Conservation (phyloP, 2,113 vertebrate species). For the Sarotherodon lohbergeri region DNA sequence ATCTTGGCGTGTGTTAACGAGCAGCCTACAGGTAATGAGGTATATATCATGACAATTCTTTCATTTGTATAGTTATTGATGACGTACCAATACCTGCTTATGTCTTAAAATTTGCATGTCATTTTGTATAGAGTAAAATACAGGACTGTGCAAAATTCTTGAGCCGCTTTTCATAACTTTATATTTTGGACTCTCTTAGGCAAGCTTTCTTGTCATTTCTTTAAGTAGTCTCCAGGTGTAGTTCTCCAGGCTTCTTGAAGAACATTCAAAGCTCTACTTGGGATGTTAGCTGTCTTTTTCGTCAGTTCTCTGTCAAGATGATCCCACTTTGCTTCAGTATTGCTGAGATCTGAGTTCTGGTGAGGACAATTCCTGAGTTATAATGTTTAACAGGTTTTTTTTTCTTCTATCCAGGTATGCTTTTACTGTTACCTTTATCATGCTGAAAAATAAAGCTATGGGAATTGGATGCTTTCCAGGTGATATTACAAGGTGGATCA, state of each 20-base stretch:
- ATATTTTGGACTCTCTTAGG: not conserved
- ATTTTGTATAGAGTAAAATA: not conserved
- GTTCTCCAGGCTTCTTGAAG: not conserved
- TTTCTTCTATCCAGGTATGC: not conserved
- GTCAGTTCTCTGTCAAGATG: not conserved
- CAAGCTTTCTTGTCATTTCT: not conserved
- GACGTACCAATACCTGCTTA: not conserved
- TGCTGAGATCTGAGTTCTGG: not conserved
- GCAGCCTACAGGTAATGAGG: not conserved
- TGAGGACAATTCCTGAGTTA: not conserved
- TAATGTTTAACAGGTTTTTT: not conserved
- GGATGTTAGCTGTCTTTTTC: not conserved
- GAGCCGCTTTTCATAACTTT: not conserved
- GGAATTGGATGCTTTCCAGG: not conserved
- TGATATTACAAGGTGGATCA: not conserved
- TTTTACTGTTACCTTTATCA: not conserved
- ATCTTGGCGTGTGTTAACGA: not conserved
- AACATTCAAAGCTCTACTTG: not conserved
- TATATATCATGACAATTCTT: not conserved
- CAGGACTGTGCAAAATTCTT: not conserved
- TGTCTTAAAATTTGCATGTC: not conserved
- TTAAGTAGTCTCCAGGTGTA: not conserved
- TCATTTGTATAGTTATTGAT: not conserved
- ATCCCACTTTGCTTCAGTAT: not conserved
- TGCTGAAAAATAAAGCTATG: not conserved